These are phyloP conservation scores for Clavelina lepadiformis DNA, from an alignment of 23 tunicate genomes.

Conservation along the genomic window DNA sequence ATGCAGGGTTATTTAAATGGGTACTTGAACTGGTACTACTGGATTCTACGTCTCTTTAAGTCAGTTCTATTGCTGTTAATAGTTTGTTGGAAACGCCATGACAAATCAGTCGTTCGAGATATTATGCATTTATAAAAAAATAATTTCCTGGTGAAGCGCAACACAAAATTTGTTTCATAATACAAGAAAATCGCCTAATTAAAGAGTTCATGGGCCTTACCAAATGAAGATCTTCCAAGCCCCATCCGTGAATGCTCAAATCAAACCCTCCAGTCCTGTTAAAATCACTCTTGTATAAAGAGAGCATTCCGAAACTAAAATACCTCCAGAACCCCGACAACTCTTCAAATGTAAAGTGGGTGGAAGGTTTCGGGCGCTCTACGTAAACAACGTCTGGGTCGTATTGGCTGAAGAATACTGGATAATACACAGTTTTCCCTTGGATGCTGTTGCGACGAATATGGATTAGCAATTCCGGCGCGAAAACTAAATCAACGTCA, in stretches of 20 bases:
- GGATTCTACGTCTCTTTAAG: too few species aligned
- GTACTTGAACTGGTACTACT: too few species aligned
- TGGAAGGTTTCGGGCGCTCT: slow-evolving; percentile 15
- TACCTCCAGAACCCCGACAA: slow-evolving; percentile 85
- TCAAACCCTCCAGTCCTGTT: slow-evolving; percentile 67
- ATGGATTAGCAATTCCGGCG: slow-evolving; percentile 44
- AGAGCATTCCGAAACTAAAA: slow-evolving; percentile 88
- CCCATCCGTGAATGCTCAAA: slow-evolving; percentile 67
- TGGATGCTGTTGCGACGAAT: slow-evolving; percentile 74
- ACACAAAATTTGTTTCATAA: too few species aligned
- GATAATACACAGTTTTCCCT: slow-evolving; percentile 70
- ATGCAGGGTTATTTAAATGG: too few species aligned
- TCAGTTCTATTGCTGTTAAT: too few species aligned
- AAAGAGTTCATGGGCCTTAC: too few species aligned
- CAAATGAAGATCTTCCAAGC: slow-evolving; percentile 78
- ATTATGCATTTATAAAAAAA: too few species aligned
- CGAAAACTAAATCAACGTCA: slow-evolving; percentile 83
- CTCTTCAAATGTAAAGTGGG: slow-evolving; percentile 51
- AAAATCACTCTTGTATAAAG: slow-evolving; percentile 85
- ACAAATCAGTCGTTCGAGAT: too few species aligned
- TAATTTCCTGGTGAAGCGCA: too few species aligned
- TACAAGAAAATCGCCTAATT: too few species aligned
- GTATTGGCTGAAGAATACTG: slow-evolving; percentile 90
- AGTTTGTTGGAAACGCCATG: too few species aligned
- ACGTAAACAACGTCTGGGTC: slow-evolving; percentile 68